These are phyloP conservation scores for Plagodis dolabraria DNA, from an alignment of 2,888 invertebrate genomes.

Conservation along the genomic window DNA sequence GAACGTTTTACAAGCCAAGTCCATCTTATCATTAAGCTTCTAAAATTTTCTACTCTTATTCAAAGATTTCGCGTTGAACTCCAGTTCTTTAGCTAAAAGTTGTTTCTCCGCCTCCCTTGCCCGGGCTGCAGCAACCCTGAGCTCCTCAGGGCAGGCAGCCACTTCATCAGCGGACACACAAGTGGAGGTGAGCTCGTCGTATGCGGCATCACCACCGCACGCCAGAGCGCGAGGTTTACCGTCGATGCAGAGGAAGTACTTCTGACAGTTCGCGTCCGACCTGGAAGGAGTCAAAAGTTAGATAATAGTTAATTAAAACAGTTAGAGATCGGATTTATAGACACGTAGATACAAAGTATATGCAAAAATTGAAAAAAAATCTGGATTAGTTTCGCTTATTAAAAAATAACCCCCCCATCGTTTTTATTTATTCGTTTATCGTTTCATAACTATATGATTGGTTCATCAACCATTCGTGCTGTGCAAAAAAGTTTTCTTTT, in stretches of 20 bases:
- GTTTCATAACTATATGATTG: too few species aligned
- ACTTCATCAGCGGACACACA: slow-evolving; percentile 93
- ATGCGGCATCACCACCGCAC: slow-evolving; percentile 91
- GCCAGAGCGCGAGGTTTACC: slow-evolving; percentile 89
- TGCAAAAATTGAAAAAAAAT: too few species aligned
- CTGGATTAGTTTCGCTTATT: too few species aligned
- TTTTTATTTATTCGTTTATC: too few species aligned
- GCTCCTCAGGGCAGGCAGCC: slow-evolving; percentile 86
- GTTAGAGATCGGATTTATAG: too few species aligned
- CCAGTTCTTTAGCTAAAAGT: slow-evolving; percentile 57
- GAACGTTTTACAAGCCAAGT: slow-evolving; percentile 5
- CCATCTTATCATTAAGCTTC: slow-evolving; percentile 2
- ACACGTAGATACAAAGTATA: too few species aligned
- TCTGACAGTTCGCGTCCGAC: slow-evolving; percentile 88
- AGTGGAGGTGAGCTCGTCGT: slow-evolving; percentile 88
- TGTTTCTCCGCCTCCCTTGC: slow-evolving; percentile 61
- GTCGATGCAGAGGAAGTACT: slow-evolving; percentile 91
- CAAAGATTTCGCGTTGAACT: slow-evolving; percentile 43
- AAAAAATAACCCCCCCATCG: too few species aligned
- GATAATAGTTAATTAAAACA: too few species aligned
- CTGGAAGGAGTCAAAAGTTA: slow-evolving; percentile 54
- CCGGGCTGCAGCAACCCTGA: slow-evolving; percentile 57
- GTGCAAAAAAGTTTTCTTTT: too few species aligned
- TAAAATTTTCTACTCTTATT: slow-evolving; percentile 20
- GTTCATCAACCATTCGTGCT: too few species aligned